These are phyloP conservation scores for Drosophila arizonae DNA, from an alignment of 1,140 invertebrate genomes.

Conservation along the genomic window DNA sequence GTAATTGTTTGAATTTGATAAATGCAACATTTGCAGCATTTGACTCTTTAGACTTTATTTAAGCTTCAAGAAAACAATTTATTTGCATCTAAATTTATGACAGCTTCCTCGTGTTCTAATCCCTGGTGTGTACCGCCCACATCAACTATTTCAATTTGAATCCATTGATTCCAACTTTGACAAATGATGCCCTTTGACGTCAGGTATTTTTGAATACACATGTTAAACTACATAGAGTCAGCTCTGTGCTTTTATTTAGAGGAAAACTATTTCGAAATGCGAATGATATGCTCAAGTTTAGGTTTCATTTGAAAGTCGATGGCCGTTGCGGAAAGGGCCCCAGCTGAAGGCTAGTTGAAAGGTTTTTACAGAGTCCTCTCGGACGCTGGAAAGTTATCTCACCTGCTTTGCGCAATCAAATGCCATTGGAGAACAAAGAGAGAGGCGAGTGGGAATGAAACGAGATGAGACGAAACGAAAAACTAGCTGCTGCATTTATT, in stretches of 20 bases:
- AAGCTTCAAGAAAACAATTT: no score
- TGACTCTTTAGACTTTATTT: no score
- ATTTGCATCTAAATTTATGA: no score
- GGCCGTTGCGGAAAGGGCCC: constrained; percentile 32
- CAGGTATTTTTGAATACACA: no score
- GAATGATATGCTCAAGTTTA: constrained; percentile 18
- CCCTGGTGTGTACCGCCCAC: no score
- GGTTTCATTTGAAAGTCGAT: constrained; percentile 19
- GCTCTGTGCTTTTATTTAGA: constrained; percentile 3
- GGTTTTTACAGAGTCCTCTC: background rate
- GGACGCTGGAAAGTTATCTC: constrained; percentile 34
- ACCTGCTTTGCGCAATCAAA: constrained; percentile 64
- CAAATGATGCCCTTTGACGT: no score
- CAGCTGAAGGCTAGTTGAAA: constrained; percentile 49
- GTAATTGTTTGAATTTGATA: no score
- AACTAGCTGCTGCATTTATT: constrained; percentile 74
- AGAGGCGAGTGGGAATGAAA: constrained; percentile 3
- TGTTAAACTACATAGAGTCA: background rate
- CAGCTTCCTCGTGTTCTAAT: no score
- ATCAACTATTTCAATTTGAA: no score
- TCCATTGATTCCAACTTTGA: no score
- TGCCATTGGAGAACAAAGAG: constrained; percentile 28
- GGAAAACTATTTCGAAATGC: constrained; percentile 4
- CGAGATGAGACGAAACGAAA: constrained; percentile 6
- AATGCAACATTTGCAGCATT: no score